Base-by-base conservation (phyloP, 2,888 invertebrate genomes). In the Drosophila heteroneura region DNA sequence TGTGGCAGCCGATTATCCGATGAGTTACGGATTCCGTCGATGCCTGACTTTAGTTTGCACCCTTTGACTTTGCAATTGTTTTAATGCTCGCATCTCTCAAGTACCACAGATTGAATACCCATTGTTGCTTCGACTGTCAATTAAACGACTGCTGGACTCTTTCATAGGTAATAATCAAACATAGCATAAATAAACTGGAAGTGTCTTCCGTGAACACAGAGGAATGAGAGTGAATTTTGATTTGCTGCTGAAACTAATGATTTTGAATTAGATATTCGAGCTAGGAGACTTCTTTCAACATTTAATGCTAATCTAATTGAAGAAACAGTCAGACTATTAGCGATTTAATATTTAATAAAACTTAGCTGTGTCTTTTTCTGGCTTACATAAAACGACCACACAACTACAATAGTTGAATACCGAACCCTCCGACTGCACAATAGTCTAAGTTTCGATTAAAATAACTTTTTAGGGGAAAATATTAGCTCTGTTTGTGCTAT, bases 1-100 rank as follows among this genome's bases (percentile, higher is more conserved):
- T 73, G 64, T 64, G 63, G 44, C 74, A 62, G 10, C 47, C 47
- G 74, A 68, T 72, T 59, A 52, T 67, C 35, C 19, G 51, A 32
- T 37, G 47, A 26, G 16, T 9, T 28, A 26, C n/a, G 22, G 10
- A 22, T 30, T 33, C 37, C 33, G 33, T 32, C 32, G 56, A 41
- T 30, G 14, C 6, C 26, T 56, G 56, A 37, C 47, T 37, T 30
- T 16, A 4, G 52, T 14, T 16, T 30, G 32, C 7, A 53, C 32
- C 22, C 32, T 37, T 62, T 49, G 49, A 35, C 35, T 68, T 26
- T 35, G 37, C 1, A 39, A 35, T 28, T 65, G 16, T 35, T 60
- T n/a, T 28, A 30, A 47, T 47, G 47, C 16, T 30, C 57, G 49
- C 10, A 9, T 52, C 37, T 65, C 64, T 61, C 47, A 53, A 60